phyloP scores from a whole-genome alignment of 2,888 invertebrate genomes.

The Tiphia femorata region DNA sequence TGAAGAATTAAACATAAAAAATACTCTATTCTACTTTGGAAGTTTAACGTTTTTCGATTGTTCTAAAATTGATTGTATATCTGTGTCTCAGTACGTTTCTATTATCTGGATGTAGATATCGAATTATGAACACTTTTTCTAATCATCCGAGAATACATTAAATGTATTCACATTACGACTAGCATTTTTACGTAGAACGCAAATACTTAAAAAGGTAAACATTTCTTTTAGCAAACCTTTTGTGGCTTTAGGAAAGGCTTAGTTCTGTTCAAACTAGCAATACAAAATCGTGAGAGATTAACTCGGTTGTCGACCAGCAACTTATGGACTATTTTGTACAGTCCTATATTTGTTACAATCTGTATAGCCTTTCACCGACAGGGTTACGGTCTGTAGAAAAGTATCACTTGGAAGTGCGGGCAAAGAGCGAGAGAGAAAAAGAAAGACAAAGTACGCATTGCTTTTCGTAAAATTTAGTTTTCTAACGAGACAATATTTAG shows the following conservation, averaged over 20 bases:
- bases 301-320: background rate
- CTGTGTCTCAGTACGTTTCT: conserved; percentile 17
- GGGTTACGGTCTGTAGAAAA: conserved; percentile 12
- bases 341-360: conserved; percentile 20
- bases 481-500: conserved; percentile 66
- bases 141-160: conserved; percentile 3
- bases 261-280: background rate
- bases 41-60: background rate
- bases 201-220: conserved; percentile 24
- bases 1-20: background rate
- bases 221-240: conserved; percentile 15
- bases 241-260: conserved; percentile 10
- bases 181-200: conserved; percentile 17
- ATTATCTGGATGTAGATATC: conserved; percentile 25
- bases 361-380: conserved; percentile 18
- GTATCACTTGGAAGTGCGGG: conserved; percentile 6
- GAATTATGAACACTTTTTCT: conserved; percentile 15
- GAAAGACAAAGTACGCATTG: conserved; percentile 13
- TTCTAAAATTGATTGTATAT: conserved; percentile 11
- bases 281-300: background rate
- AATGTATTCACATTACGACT: conserved; percentile 12
- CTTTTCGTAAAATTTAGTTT: conserved; percentile 44
- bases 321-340: conserved; percentile 17
- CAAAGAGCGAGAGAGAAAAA: conserved; percentile 14
- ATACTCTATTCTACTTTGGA: background rate